Percentiles rank a stretch among this genome's conserved stretches.
These are phyloP conservation scores for Megalonaias nervosa DNA, from an alignment of 1,140 invertebrate species.

Conservation along the genomic window DNA sequence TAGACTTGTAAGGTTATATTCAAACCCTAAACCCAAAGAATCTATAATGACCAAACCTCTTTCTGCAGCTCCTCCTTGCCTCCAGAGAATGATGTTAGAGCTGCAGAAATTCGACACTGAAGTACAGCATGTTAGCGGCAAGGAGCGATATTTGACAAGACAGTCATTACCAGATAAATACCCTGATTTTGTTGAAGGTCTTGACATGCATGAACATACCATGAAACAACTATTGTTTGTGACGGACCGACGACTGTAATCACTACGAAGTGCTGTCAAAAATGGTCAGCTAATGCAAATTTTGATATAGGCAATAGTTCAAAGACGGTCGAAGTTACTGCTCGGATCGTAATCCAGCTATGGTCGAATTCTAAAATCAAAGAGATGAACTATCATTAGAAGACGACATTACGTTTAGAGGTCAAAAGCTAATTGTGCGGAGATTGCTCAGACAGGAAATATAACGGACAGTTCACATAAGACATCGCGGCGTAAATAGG, in stretches of 20 bases:
- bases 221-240: neutral
- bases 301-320: neutral
- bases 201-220: slow-evolving; percentile 4
- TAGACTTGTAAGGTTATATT: too few species aligned
- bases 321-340: slow-evolving; percentile 8
- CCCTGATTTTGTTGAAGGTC: neutral
- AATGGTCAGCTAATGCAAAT: neutral
- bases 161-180: neutral
- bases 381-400: slow-evolving; percentile 5
- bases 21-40: too few species aligned
- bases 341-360: neutral
- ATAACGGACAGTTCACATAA: slow-evolving; percentile 35
- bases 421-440: slow-evolving; percentile 8
- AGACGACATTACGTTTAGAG: slow-evolving; percentile 14
- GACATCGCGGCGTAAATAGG: slow-evolving; percentile 43
- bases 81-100: slow-evolving; percentile 45
- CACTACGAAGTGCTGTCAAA: neutral
- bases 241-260: neutral
- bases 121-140: slow-evolving; percentile 33
- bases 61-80: neutral
- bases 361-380: slow-evolving; percentile 5
- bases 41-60: too few species aligned
- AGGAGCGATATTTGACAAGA: slow-evolving; percentile 35
- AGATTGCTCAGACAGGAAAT: slow-evolving; percentile 34
- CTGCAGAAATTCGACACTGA: slow-evolving; percentile 49